phyloP scores from a whole-genome alignment of 2,888 invertebrate species.

The Rhynchonema sp. region DNA sequence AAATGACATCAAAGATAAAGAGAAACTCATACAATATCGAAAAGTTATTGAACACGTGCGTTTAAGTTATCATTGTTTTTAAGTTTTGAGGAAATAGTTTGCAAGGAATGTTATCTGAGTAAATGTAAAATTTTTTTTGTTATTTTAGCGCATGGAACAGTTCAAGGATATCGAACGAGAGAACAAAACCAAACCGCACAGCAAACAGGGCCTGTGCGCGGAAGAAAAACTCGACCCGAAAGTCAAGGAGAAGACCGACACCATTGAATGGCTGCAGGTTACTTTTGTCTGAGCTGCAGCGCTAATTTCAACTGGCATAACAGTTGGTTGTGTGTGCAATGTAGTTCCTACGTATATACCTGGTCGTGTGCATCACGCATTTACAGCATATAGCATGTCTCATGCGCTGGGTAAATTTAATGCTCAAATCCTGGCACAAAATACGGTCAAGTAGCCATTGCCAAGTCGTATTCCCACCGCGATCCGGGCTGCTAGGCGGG shows the following conservation, averaged over 20 bases:
- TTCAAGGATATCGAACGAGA: constrained; percentile 98
- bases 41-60: constrained; percentile 66
- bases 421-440: no score
- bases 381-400: no score
- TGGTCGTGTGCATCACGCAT: no score
- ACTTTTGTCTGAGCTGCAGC: no score
- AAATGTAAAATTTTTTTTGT: background rate
- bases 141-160: constrained; percentile 89
- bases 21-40: constrained; percentile 81
- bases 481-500: no score
- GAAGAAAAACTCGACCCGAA: constrained; percentile 96
- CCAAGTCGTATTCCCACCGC: no score
- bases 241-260: constrained; percentile 89
- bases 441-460: no score
- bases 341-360: no score
- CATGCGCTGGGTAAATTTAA: no score
- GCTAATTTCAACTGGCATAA: no score
- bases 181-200: constrained; percentile 99
- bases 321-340: no score
- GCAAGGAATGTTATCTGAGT: background rate
- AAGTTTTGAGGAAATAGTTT: background rate
- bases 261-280: constrained; percentile 72
- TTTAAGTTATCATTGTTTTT: background rate
- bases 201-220: constrained; percentile 85
- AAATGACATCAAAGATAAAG: constrained; percentile 99